Evolutionary conservation across 2,113 vertebrate genomes (phyloP).

Genomic region (Anhinga anhinga): DNA sequence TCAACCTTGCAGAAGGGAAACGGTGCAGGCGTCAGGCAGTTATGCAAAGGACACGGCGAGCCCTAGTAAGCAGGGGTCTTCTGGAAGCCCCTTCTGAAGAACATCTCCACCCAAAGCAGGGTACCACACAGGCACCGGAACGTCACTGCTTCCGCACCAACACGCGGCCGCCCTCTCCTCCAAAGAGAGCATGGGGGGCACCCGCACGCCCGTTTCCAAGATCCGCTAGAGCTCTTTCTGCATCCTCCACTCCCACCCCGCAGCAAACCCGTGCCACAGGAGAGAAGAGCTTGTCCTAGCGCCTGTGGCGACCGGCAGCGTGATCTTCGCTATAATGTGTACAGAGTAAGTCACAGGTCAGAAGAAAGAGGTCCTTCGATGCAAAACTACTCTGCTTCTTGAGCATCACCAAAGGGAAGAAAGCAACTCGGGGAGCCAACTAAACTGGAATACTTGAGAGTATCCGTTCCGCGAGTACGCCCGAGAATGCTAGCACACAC

Average conservation of each 20-base stretch:
- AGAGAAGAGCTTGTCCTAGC: neutral
- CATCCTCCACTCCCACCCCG: neutral
- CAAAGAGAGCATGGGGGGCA: neutral
- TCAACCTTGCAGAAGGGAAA: neutral
- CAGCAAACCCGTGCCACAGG: neutral
- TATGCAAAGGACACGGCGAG: neutral
- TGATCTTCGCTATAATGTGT: fast-evolving
- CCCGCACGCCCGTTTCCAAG: neutral
- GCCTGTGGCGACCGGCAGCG: neutral
- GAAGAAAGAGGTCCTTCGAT: neutral
- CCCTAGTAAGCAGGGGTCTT: neutral
- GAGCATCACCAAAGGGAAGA: neutral
- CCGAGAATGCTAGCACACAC: fast-evolving
- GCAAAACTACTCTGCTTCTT: neutral
- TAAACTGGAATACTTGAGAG: neutral
- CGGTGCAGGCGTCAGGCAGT: fast-evolving
- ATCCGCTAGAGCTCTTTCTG: neutral
- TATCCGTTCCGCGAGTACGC: fast-evolving
- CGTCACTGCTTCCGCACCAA: fast-evolving
- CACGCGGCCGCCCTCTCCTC: neutral
- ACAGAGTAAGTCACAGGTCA: neutral
- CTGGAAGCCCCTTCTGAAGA: neutral
- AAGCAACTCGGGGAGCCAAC: neutral
- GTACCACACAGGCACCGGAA: neutral
- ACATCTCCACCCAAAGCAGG: fast-evolving